These are phyloP conservation scores for Macroramphosus scolopax DNA, from an alignment of 2,797 vertebrate genomes.

Conservation along the genomic window DNA sequence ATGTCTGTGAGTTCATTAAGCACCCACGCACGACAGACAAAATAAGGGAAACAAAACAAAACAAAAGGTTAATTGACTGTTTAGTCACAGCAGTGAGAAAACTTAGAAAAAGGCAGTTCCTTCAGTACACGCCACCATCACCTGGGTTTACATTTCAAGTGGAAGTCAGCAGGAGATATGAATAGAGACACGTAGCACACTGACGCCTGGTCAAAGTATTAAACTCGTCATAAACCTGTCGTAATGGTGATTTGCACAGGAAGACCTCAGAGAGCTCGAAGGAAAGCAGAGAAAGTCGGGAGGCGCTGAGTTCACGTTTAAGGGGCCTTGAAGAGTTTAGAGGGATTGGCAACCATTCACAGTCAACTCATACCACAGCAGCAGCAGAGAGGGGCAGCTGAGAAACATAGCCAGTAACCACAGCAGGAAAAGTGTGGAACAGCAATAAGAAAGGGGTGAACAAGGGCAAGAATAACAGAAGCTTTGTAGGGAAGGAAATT, in stretches of 20 bases:
- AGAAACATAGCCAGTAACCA: conserved; percentile 61
- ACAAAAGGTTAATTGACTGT: conserved; percentile 70
- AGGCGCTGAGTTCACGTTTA: conserved; percentile 33
- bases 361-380: conserved; percentile 56
- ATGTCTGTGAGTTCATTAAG: conserved; percentile 23
- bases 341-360: conserved; percentile 55
- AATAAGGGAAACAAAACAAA: conserved; percentile 72
- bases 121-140: conserved; percentile 58
- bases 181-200: too few species aligned
- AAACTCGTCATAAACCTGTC: conserved; percentile 7
- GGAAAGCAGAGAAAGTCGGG: conserved; percentile 45
- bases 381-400: conserved; percentile 53
- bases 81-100: conserved; percentile 96
- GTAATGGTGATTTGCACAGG: conserved; percentile 67
- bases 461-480: conserved; percentile 49
- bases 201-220: too few species aligned
- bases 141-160: conserved; percentile 17
- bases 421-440: conserved; percentile 42
- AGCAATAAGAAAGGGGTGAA: conserved; percentile 48
- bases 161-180: background rate
- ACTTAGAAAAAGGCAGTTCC: conserved; percentile 60
- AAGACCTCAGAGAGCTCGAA: conserved; percentile 63
- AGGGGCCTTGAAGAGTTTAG: conserved; percentile 48
- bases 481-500: conserved; percentile 30
- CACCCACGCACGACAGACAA: conserved; percentile 23